phyloP scores from a whole-genome alignment of 1,140 invertebrate species.

The Bombus superbus region DNA sequence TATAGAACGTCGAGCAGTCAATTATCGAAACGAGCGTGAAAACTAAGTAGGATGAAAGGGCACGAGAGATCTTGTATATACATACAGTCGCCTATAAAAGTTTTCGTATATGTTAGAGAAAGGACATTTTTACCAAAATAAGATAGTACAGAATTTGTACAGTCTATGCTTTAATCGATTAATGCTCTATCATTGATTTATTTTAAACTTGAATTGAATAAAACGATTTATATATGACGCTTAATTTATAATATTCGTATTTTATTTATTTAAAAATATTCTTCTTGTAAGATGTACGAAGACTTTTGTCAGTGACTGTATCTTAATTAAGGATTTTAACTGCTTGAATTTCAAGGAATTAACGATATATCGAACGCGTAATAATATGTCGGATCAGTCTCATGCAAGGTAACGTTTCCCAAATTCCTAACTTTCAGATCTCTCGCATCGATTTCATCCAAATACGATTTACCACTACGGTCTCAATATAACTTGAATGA shows the following conservation, averaged over 20 bases:
- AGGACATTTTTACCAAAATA: not conserved
- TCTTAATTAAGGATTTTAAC: not conserved
- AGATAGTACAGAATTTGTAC: not conserved
- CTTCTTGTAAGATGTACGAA: not conserved
- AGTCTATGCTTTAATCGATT: not conserved
- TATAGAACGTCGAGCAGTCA: conserved; percentile 40
- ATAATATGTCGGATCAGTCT: not conserved
- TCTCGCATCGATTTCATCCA: conserved; percentile 38
- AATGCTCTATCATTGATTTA: not conserved
- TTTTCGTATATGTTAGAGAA: not conserved
- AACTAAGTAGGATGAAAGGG: conserved; percentile 13
- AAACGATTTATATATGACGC: not conserved
- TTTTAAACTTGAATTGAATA: not conserved
- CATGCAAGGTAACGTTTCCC: not conserved
- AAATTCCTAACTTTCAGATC: not conserved
- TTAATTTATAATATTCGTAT: not conserved
- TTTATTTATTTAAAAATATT: not conserved
- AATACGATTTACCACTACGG: conserved; percentile 56
- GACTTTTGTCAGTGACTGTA: not conserved
- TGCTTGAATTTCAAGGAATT: not conserved
- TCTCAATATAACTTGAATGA: conserved; percentile 52
- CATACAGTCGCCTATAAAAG: not conserved
- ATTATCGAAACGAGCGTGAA: conserved; percentile 38
- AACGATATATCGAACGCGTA: not conserved
- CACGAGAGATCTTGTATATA: conserved; percentile 22